phyloP scores from a whole-genome alignment of 2,797 vertebrate genomes.

The Chromis chromis region DNA sequence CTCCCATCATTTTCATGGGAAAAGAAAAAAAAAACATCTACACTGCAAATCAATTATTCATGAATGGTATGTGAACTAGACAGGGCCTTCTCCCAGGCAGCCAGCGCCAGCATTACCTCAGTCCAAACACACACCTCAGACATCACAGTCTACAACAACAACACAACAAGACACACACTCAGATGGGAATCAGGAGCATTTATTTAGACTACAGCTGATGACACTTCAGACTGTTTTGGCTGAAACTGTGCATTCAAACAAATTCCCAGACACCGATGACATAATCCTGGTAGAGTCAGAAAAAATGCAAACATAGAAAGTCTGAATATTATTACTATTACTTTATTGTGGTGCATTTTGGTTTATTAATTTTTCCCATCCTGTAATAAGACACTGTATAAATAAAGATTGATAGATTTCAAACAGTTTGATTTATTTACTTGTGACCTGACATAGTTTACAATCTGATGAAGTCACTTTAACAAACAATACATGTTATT shows the following conservation, averaged over 20 bases:
- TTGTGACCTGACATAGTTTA: no score
- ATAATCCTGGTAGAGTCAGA: background rate
- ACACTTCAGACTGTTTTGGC: constrained; percentile 40
- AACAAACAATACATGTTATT: no score
- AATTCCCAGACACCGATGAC: constrained; percentile 32
- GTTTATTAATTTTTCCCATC: background rate
- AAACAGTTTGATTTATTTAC: no score
- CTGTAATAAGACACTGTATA: background rate
- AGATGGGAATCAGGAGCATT: constrained; percentile 47
- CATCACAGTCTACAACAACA: constrained; percentile 16
- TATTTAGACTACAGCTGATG: constrained; percentile 63
- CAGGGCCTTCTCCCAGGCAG: constrained; percentile 18
- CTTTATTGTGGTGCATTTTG: background rate
- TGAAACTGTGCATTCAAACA: constrained; percentile 14
- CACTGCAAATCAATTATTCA: constrained; percentile 57
- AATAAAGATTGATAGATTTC: background rate
- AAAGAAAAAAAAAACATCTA: constrained; percentile 14
- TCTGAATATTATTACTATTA: background rate
- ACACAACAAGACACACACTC: background rate
- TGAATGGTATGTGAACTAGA: constrained; percentile 50
- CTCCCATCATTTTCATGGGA: constrained; percentile 58
- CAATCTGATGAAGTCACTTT: no score
- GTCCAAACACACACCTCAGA: constrained; percentile 47
- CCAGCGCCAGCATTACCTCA: constrained; percentile 22
- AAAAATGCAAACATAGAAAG: background rate